Base-by-base conservation (phyloP, 2,888 invertebrate genomes). In the Meteorus cinctellus region DNA sequence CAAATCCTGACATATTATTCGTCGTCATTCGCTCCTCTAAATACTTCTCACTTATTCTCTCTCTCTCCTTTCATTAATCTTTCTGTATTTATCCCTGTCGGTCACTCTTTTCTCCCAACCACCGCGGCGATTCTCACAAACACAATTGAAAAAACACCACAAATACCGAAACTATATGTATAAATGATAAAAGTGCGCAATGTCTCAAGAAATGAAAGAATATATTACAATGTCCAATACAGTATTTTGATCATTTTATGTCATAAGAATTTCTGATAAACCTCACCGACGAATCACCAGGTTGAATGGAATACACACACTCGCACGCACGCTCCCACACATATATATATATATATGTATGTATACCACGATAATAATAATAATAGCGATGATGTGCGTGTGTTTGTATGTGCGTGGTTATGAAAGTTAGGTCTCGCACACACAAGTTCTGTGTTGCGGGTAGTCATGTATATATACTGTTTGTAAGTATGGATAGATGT, bases 1-100 rank as follows among this genome's bases (percentile, higher is more conserved):
- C 78, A 55, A 78, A 62, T 72, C 75, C 75, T 77, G 79, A 77
- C 77, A 77, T 78, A 73, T 77, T 19, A 73, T 77, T 19, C n/a
- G 55, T 8, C 55, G 55, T 55, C 6, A 19, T 55, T 55, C 63
- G 59, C 41, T 70, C 60, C 45, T 70, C 27, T 41, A 41, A 12
- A 70, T 59, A 24, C 36, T 70, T 34, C 60, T 70, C 62, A 27
- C 41, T 36, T 12, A 41, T 24, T 29, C 24, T 36, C 63, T 68
- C 63, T 63, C 45, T 63, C 73, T 70, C 74, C 71, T 68, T 74
- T 75, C 60, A 16, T 51, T 70, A 12, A 31, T 36, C 29, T 34
- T 45, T 29, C 19, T 24, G 24, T 24, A 5, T 45, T 48, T 41
- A 41, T 16, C 55, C 55, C 48, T 31, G 24, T 4, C 16, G 12